Evolutionary conservation across 2,113 vertebrate genomes (phyloP).

Genomic region (Sterrhoptilus dennistouni): DNA sequence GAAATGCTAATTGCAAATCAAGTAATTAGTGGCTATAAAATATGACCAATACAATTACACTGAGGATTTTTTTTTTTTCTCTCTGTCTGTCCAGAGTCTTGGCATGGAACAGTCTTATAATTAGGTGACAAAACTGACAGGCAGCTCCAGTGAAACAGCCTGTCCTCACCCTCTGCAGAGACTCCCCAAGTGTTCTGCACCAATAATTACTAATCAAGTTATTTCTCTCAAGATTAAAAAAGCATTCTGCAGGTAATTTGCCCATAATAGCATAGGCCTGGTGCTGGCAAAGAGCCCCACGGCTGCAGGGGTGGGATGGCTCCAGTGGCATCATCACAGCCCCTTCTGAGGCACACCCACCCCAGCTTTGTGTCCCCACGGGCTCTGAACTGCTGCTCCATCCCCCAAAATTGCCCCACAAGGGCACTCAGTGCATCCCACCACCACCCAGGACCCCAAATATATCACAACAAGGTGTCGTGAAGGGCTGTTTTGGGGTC

Average conservation of each 20-base stretch:
- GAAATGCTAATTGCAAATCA: constrained; percentile 31
- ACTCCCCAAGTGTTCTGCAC: constrained; percentile 69
- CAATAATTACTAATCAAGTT: constrained; percentile 68
- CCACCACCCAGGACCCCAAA: accelerated
- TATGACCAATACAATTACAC: constrained; percentile 24
- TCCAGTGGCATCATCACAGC: not conserved
- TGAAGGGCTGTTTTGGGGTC: not conserved
- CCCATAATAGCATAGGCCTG: not conserved
- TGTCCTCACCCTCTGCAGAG: constrained; percentile 70
- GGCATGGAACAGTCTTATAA: constrained; percentile 70
- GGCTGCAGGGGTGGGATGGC: not conserved
- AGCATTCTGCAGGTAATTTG: not conserved
- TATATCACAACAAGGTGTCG: accelerated
- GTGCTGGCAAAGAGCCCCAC: not conserved
- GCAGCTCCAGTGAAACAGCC: constrained; percentile 61
- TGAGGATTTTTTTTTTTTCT: not conserved
- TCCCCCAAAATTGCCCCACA: accelerated
- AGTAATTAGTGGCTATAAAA: constrained; percentile 56
- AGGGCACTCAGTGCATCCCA: not conserved
- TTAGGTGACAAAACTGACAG: constrained; percentile 84
- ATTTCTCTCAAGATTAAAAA: constrained; percentile 16
- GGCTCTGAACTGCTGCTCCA: not conserved
- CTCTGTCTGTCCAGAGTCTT: not conserved
- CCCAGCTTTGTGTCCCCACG: not conserved
- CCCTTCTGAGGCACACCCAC: not conserved